Conservation (phyloP, 1,140 invertebrate species). For the Argopecten irradians region DNA sequence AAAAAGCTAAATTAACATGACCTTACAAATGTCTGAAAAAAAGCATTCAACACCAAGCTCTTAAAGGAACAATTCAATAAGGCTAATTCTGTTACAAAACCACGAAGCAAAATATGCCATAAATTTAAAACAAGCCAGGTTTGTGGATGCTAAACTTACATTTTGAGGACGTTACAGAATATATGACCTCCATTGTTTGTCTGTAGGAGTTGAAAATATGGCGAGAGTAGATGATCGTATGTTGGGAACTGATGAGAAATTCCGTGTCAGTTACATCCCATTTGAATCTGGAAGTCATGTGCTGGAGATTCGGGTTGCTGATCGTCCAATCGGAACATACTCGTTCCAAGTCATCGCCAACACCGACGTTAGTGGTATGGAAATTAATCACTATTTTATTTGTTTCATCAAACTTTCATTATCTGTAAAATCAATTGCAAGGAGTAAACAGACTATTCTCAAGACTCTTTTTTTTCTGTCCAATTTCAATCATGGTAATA, state of each 20-base stretch:
- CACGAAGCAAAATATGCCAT: too few species aligned
- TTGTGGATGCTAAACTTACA: not conserved
- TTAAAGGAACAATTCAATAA: too few species aligned
- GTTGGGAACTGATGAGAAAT: not conserved
- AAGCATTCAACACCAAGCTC: too few species aligned
- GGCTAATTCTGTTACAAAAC: too few species aligned
- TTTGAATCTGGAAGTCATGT: constrained; percentile 24
- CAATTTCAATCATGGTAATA: not conserved
- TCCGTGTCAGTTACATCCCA: constrained; percentile 34
- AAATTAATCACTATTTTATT: constrained; percentile 2
- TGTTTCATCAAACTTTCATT: not conserved
- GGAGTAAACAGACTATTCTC: not conserved
- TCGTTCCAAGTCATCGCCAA: constrained; percentile 25
- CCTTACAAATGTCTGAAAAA: too few species aligned
- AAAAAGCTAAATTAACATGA: too few species aligned
- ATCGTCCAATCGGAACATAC: not conserved
- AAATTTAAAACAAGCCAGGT: too few species aligned
- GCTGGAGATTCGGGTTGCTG: constrained; percentile 19
- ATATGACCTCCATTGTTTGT: not conserved
- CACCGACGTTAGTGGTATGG: not conserved
- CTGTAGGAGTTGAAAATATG: not conserved
- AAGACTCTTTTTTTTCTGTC: not conserved
- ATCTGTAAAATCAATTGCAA: not conserved
- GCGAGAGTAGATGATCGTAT: not conserved
- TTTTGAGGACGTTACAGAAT: not conserved